Evolutionary conservation across 1,140 invertebrate species (phyloP).

Genomic region (Rhynchophorus ferrugineus): DNA sequence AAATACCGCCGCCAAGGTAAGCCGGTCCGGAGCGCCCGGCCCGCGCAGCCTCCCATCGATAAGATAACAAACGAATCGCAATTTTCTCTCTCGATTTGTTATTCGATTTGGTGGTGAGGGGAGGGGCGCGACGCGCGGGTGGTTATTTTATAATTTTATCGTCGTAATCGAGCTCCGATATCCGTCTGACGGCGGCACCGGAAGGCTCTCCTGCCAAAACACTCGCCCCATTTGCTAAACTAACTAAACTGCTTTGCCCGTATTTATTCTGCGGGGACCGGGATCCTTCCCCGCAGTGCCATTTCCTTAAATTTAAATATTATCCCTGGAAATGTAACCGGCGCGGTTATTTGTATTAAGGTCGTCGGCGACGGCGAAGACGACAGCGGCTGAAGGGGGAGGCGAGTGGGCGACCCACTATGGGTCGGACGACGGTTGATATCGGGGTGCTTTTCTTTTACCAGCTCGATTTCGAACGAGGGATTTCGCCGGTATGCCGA

Average conservation of each 20-base stretch:
- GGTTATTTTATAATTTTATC: not conserved
- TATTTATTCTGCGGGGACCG: conserved; percentile 39
- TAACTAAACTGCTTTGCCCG: conserved; percentile 43
- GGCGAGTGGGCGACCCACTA: not conserved
- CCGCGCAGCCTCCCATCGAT: not conserved
- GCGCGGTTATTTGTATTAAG: not conserved
- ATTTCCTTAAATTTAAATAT: conserved; percentile 34
- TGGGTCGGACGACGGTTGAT: not conserved
- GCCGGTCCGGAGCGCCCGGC: not conserved
- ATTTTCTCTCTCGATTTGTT: not conserved
- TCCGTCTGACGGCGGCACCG: not conserved
- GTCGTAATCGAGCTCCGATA: not conserved
- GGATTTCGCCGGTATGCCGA: not conserved
- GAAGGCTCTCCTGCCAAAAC: conserved; percentile 35
- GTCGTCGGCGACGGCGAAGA: not conserved
- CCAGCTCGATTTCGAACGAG: not conserved
- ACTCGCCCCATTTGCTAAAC: conserved; percentile 43
- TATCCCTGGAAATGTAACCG: conserved; percentile 16
- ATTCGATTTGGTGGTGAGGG: not conserved
- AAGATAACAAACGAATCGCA: not conserved
- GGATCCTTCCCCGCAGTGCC: conserved; percentile 18
- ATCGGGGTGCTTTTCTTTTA: not conserved
- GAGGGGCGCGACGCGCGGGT: not conserved
- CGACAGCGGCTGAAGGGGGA: not conserved
- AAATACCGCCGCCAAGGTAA: not conserved